Evolutionary conservation across 2,113 vertebrate genomes (phyloP), one percentile per base, ranked within the genome.

Genomic region (Spermophilus dauricus): DNA sequence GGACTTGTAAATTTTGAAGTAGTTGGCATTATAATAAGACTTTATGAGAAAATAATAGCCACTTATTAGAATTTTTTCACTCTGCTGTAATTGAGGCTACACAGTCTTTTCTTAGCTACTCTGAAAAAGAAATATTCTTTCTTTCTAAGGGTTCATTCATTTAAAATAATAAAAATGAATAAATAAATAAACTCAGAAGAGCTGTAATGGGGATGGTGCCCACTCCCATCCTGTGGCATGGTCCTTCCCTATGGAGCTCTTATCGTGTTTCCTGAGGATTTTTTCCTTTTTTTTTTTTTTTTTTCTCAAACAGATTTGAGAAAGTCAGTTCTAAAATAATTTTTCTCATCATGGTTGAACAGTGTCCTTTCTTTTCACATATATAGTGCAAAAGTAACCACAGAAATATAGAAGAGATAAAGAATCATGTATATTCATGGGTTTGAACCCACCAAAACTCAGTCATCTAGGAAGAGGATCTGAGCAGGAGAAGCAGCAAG

Each of bases 41-140:
- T 97, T 89, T 58, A 92, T 69, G 70, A 78, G 93, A 90, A 96
- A 96, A 94, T 91, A 94, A 95, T 73, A 30, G 34, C 58, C 67
- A 48, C 56, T 81, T 92, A 76, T 39, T 42, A 80, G 18, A 84
- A 13, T 88, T 94, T 45, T 97, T 83, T 78, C 70, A 93, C 58
- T 86, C 8, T 42, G 28, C 51, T 78, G 26, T 85, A 89, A 86
- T 91, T 86, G 86, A 87, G 48, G 85, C 39, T 93, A 51, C 10
- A 37, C 42, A 45, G 37, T 81, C 53, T 96, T 97, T 95, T 92
- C 84, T 96, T 90, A 83, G 61, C 37, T 92, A 61, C 37, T 77
- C 58, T 67, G 63, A 94, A 92, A 89, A 94, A 42, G 7, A 39
- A 63, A 84, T 95, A 92, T 86, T 96, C 83, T 97, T 94, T 93